These are phyloP conservation scores for Lucifuga dentata DNA, from an alignment of 2,113 vertebrate genomes.

Conservation along the genomic window DNA sequence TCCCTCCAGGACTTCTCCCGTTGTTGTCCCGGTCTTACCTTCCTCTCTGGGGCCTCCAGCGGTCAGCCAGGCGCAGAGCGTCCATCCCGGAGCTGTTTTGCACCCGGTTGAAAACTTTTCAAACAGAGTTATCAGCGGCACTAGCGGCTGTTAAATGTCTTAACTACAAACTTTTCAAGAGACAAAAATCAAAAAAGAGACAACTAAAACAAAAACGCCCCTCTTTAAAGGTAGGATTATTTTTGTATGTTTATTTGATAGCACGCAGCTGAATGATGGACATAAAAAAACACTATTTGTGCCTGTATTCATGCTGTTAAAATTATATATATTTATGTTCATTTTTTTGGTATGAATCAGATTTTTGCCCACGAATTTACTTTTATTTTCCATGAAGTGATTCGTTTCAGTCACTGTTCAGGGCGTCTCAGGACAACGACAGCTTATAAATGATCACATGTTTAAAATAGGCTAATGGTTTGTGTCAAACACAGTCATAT, in stretches of 20 bases:
- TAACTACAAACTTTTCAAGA: constrained; percentile 58
- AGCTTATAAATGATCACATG: constrained; percentile 78
- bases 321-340: constrained; percentile 82
- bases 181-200: constrained; percentile 37
- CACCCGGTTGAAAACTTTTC: constrained; percentile 87
- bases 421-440: constrained; percentile 83
- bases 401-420: constrained; percentile 74
- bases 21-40: constrained; percentile 81
- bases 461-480: constrained; percentile 77
- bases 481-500: constrained; percentile 81
- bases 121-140: constrained; percentile 89
- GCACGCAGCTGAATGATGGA: constrained; percentile 82
- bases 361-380: constrained; percentile 63
- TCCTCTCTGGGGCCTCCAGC: constrained; percentile 80
- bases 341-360: constrained; percentile 76
- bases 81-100: constrained; percentile 73
- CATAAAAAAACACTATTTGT: constrained; percentile 72
- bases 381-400: constrained; percentile 68
- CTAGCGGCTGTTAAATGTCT: constrained; percentile 84
- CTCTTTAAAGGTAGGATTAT: constrained; percentile 88
- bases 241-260: constrained; percentile 84
- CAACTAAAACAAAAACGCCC: constrained; percentile 68
- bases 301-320: constrained; percentile 83
- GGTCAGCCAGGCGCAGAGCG: constrained; percentile 74
- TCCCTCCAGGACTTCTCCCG: constrained; percentile 86